phyloP scores from a whole-genome alignment of 2,113 vertebrate genomes.

The Grus americana region DNA sequence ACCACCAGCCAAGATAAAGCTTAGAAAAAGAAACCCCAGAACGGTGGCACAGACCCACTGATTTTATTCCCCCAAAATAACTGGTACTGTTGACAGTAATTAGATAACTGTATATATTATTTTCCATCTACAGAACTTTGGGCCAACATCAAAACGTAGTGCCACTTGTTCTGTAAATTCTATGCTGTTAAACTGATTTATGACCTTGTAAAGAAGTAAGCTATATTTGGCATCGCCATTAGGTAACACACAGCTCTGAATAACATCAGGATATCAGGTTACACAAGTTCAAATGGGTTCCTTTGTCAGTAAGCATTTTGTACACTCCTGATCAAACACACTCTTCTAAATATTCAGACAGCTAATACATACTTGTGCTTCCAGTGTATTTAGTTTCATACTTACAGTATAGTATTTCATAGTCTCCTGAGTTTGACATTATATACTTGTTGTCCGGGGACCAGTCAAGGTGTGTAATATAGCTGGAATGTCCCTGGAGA shows the following conservation, averaged over 20 bases:
- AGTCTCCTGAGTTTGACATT: slow-evolving; percentile 99
- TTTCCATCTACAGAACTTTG: slow-evolving; percentile 34
- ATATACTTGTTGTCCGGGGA: slow-evolving; percentile 97
- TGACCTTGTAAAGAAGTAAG: slow-evolving; percentile 59
- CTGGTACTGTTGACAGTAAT: slow-evolving; percentile 20
- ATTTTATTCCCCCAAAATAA: slow-evolving; percentile 18
- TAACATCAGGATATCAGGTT: slow-evolving; percentile 61
- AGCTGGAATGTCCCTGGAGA: slow-evolving; percentile 97
- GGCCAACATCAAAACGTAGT: neutral
- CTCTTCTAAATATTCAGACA: neutral
- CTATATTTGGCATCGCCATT: slow-evolving; percentile 63
- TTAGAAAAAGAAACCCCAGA: neutral
- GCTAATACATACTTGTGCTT: neutral
- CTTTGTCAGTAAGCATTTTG: slow-evolving; percentile 39
- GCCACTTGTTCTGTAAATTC: slow-evolving; percentile 35
- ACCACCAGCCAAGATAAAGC: neutral
- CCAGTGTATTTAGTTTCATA: slow-evolving; percentile 51
- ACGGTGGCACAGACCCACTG: neutral
- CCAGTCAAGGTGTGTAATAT: slow-evolving; percentile 99
- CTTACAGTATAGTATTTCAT: slow-evolving; percentile 99
- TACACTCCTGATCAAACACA: neutral
- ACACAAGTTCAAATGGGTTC: slow-evolving; percentile 28
- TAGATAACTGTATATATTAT: slow-evolving; percentile 5
- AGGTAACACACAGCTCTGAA: slow-evolving; percentile 56
- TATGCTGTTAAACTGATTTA: slow-evolving; percentile 41